Evolutionary conservation across 1,140 invertebrate species (phyloP).

Genomic region (Pentalonia nigronervosa): DNA sequence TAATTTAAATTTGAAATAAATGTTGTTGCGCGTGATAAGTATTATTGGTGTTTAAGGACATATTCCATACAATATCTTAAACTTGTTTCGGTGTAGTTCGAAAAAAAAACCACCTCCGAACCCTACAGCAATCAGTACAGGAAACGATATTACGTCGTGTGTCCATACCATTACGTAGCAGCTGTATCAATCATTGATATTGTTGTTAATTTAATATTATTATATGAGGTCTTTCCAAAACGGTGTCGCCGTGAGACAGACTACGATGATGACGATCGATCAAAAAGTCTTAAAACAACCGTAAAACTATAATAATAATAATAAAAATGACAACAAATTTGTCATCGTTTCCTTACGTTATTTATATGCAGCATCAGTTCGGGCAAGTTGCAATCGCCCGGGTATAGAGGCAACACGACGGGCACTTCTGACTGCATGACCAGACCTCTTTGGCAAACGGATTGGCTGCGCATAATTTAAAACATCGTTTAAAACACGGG

Average conservation of each 20-base stretch:
- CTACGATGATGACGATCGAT: not conserved
- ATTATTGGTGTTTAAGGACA: not conserved
- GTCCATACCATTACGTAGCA: not conserved
- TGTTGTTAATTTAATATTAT: not conserved
- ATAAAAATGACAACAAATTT: not conserved
- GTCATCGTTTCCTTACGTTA: not conserved
- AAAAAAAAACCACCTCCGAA: not conserved
- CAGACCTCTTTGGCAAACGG: conserved; percentile 79
- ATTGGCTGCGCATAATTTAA: conserved; percentile 67
- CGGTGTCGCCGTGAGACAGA: too few species aligned
- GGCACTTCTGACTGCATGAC: conserved; percentile 77
- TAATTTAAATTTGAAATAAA: not conserved
- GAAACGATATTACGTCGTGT: not conserved
- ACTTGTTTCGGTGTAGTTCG: not conserved
- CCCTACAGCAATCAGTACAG: not conserved
- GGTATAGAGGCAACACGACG: conserved; percentile 75
- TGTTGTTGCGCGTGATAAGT: not conserved
- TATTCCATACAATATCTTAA: not conserved
- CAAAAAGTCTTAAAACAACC: not conserved
- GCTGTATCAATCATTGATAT: not conserved
- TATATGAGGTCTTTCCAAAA: too few species aligned
- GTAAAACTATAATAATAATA: not conserved
- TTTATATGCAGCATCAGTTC: not conserved
- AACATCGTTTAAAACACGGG: not conserved
- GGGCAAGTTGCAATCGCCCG: conserved; percentile 75